Evolutionary conservation across 2,113 vertebrate genomes (phyloP).

Genomic region (Aegypius monachus): DNA sequence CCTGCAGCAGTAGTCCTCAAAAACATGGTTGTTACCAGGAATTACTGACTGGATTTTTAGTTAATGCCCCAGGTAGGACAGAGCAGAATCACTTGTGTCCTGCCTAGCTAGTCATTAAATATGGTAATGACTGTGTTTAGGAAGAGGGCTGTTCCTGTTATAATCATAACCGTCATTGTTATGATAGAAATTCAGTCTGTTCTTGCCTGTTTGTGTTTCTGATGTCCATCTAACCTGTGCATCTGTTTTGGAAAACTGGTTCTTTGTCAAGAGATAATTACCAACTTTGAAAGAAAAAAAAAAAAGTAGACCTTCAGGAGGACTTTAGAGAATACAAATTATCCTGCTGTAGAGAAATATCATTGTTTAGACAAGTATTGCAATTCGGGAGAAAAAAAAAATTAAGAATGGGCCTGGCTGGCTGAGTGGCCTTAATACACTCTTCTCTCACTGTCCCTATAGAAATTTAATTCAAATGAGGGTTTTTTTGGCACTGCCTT

Average conservation of each 20-base stretch:
- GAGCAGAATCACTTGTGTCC: background rate
- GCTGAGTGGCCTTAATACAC: background rate
- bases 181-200: background rate
- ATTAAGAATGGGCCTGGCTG: background rate
- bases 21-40: background rate
- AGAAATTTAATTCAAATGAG: background rate
- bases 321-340: background rate
- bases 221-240: background rate
- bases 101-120: background rate
- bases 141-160: background rate
- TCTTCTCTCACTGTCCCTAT: background rate
- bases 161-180: background rate
- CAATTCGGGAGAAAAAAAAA: background rate
- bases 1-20: conserved; percentile 10
- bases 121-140: background rate
- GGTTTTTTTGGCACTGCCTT: background rate
- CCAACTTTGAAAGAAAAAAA: background rate
- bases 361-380: background rate
- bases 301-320: background rate
- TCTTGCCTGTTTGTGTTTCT: background rate
- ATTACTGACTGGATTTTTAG: conserved; percentile 3
- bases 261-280: background rate
- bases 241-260: background rate
- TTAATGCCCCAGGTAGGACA: background rate
- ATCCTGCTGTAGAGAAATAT: background rate